Evolutionary conservation across 2,113 vertebrate species (phyloP), one percentile per base, ranked within the genome.

Genomic region (Coptodon rendalli): DNA sequence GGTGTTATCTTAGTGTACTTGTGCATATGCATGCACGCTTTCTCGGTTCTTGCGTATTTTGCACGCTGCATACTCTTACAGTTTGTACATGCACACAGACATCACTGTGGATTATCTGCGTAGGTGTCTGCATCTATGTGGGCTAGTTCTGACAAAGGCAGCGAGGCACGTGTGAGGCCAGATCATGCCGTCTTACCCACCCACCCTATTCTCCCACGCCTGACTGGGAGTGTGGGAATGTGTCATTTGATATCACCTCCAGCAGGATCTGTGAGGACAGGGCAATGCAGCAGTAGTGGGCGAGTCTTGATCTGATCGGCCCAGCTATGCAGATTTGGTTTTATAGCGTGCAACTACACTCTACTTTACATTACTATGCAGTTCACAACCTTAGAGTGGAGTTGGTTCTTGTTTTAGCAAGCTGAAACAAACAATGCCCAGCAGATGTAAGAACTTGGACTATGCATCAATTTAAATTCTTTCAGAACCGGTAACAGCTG

Each of bases 141-240:
- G 81, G 86, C 76, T 91, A 73, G 80, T 86, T 36, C 80, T 88
- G 84, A 82, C 85, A 86, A 90, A 92, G 56, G 36, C 52, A 50
- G 22, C 2, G 14, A 87, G 91, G 81, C 80, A 88, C 86, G 78
- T 91, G 92, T 88, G 83, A 89, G 84, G 87, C 83, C 53, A 59
- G 82, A 89, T 84, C 53, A 3, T 80, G 54, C 43, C 4, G 50
- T 81, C 56, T 82, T 52, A 34, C 80, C 90, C 86, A 50, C 73
- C 84, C 66, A 78, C n/a, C 78, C 61, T 43, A 54, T 82, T 87
- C 87, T 80, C 83, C 63, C 59, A 91, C 10, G 89, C 83, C 82
- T 68, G 85, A 93, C 87, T 93, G 86, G 80, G 54, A 91, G 89
- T 89, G 92, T 94, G 93, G 93, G 95, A 95, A 94, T 93, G 91